Evolutionary conservation across 2,113 vertebrate genomes (phyloP).

Genomic region (Proteles cristata): DNA sequence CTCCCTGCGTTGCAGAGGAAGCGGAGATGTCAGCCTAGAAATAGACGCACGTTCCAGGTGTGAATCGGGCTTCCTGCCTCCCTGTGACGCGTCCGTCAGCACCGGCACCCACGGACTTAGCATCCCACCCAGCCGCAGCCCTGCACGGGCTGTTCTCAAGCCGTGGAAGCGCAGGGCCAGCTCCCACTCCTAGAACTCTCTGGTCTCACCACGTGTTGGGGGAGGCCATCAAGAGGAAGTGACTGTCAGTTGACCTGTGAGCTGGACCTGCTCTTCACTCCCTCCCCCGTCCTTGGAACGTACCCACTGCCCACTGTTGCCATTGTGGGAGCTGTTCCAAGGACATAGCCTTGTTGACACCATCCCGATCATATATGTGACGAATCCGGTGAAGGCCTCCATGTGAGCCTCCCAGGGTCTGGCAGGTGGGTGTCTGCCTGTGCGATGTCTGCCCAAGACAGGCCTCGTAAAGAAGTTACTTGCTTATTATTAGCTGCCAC

Average conservation of each 20-base stretch:
- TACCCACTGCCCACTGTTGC: background rate
- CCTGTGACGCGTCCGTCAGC: background rate
- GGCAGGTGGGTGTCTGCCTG: background rate
- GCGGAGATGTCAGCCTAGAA: background rate
- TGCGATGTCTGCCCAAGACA: background rate
- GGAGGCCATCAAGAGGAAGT: background rate
- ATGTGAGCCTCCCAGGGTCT: background rate
- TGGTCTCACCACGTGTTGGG: background rate
- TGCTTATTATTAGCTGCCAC: background rate
- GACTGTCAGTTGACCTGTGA: background rate
- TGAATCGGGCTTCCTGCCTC: background rate
- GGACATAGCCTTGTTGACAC: background rate
- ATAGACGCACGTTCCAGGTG: background rate
- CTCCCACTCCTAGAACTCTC: background rate
- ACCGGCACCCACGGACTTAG: background rate
- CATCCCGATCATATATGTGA: background rate
- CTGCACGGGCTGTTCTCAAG: background rate
- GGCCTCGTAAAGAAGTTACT: background rate
- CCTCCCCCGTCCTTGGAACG: background rate
- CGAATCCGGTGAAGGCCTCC: background rate
- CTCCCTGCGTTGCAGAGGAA: background rate
- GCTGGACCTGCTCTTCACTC: background rate
- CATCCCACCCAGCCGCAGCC: background rate
- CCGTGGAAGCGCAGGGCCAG: background rate
- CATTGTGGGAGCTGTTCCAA: background rate